phyloP scores from a whole-genome alignment of 2,888 invertebrate species.

The Anticlea derivata region DNA sequence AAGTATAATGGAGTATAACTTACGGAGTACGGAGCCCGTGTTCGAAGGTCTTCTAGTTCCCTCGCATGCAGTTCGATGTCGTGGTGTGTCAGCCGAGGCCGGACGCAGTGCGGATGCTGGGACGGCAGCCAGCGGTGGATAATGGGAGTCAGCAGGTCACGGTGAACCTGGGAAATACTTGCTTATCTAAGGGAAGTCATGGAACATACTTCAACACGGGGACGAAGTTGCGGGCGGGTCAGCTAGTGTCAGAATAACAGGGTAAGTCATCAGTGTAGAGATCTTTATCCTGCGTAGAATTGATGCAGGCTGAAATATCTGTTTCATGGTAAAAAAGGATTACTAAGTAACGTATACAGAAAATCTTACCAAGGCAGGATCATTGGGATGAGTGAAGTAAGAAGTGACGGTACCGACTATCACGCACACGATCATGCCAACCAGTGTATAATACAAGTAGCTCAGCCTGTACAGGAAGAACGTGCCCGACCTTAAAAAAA shows the following conservation, averaged over 20 bases:
- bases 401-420: constrained; percentile 87
- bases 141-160: constrained; percentile 86
- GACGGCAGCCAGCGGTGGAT: constrained; percentile 82
- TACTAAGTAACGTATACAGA: too few relatives aligned
- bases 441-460: constrained; percentile 90
- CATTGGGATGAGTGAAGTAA: constrained; percentile 86
- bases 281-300: too few relatives aligned
- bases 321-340: too few relatives aligned
- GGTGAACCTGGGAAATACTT: constrained; percentile 67
- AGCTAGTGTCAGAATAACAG: too few relatives aligned
- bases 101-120: constrained; percentile 62
- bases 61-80: constrained; percentile 65
- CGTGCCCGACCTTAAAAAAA: constrained; percentile 75
- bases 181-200: too few relatives aligned
- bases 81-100: constrained; percentile 66
- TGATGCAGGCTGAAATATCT: too few relatives aligned
- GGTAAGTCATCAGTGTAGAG: too few relatives aligned
- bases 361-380: constrained; percentile 79
- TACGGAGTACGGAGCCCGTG: constrained; percentile 46
- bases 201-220: too few relatives aligned
- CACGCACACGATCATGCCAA: constrained; percentile 87
- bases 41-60: constrained; percentile 54
- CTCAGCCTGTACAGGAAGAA: constrained; percentile 88
- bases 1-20: constrained; percentile 22
- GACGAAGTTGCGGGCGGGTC: too few relatives aligned